A percentile compares a stretch with the other conserved stretches of the same genome.
phyloP scores from a whole-genome alignment of 2,113 vertebrate species.

The Atlantisia rogersi region DNA sequence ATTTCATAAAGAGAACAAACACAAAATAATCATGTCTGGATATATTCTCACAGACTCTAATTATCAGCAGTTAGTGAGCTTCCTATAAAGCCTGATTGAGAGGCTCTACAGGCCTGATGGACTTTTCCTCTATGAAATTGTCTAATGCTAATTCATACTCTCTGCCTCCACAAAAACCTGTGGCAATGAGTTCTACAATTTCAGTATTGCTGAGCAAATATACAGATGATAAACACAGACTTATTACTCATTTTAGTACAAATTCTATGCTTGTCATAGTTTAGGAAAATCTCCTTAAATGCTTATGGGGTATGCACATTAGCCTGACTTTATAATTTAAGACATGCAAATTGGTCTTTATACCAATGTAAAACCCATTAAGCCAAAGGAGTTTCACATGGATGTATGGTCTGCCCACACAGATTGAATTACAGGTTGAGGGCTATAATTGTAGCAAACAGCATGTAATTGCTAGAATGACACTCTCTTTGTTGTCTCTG shows the following conservation, averaged over 20 bases:
- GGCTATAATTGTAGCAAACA: constrained; percentile 37
- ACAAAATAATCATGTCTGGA: background rate
- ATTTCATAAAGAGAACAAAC: background rate
- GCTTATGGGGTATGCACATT: background rate
- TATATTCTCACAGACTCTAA: background rate
- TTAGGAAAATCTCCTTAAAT: constrained; percentile 4
- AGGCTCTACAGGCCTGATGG: background rate
- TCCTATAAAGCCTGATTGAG: background rate
- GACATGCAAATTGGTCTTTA: constrained; percentile 11
- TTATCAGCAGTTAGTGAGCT: background rate
- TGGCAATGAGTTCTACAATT: background rate
- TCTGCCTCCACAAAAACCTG: background rate
- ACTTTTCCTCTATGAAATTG: background rate
- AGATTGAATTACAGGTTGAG: constrained; percentile 32
- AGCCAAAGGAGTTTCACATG: constrained; percentile 26
- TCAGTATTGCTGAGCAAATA: background rate
- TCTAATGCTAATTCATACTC: background rate
- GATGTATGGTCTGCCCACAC: background rate
- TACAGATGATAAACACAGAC: background rate
- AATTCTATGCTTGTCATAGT: background rate
- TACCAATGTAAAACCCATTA: constrained; percentile 13
- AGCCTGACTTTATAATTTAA: constrained; percentile 31
- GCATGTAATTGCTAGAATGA: background rate
- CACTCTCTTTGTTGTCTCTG: constrained; percentile 25
- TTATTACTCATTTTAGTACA: background rate